phyloP scores from a whole-genome alignment of 2,113 vertebrate species.

The Phainopepla nitens region DNA sequence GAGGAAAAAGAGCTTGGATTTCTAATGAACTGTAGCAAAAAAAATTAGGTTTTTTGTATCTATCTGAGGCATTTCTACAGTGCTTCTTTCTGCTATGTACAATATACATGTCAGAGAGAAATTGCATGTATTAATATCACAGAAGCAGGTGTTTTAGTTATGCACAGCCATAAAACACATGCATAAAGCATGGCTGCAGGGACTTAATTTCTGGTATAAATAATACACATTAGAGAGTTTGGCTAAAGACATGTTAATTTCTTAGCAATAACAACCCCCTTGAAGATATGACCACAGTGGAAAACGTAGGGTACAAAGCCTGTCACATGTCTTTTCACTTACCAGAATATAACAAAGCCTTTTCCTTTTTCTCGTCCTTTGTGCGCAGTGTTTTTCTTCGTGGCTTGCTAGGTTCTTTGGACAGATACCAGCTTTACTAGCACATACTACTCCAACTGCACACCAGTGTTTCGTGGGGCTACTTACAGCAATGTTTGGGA shows the following conservation, averaged over 20 bases:
- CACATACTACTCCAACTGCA: background rate
- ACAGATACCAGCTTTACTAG: background rate
- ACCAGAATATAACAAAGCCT: background rate
- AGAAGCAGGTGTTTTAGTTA: background rate
- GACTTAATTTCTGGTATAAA: conserved; percentile 24
- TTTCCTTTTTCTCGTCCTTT: background rate
- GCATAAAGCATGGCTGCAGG: background rate
- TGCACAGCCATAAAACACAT: background rate
- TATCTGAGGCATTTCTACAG: background rate
- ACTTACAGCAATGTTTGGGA: background rate
- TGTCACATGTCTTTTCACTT: background rate
- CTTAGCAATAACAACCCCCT: background rate
- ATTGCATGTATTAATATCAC: background rate
- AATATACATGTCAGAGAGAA: background rate
- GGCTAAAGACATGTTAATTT: conserved; percentile 20
- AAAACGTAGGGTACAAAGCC: background rate
- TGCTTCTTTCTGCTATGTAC: background rate
- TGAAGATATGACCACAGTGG: background rate
- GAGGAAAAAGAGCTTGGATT: background rate
- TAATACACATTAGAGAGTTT: background rate
- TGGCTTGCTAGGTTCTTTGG: background rate
- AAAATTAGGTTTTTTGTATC: background rate
- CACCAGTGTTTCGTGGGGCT: background rate
- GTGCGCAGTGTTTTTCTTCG: background rate
- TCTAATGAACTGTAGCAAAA: background rate